These are phyloP conservation scores for Tethya wilhelma DNA, from an alignment of 37 sponge, comb jelly and placozoan genomes.

Conservation along the genomic window DNA sequence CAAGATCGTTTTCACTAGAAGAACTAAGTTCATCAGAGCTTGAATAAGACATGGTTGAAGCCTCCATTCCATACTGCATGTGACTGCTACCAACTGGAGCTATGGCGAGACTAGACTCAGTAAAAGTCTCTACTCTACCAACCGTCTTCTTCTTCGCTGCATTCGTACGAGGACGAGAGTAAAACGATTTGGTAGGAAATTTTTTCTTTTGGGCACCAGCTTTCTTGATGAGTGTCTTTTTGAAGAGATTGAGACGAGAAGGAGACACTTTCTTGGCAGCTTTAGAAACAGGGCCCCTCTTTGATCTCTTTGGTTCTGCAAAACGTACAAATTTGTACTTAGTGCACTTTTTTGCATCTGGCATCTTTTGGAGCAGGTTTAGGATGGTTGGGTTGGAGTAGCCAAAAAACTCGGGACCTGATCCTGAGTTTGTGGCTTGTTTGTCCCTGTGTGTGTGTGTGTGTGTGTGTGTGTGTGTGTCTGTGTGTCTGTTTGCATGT, in stretches of 20 bases:
- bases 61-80: constrained; percentile 31
- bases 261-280: neutral
- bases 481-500: neutral
- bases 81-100: constrained; percentile 46
- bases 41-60: constrained; percentile 11
- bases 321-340: constrained; percentile 84
- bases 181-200: neutral
- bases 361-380: constrained; percentile 82
- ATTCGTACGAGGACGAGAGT: neutral
- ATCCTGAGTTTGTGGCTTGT: constrained; percentile 89
- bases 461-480: too few relatives aligned
- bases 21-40: constrained; percentile 48
- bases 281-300: neutral
- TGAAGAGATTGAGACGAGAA: too few relatives aligned
- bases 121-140: neutral
- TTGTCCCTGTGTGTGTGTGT: too few relatives aligned
- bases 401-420: constrained; percentile 95
- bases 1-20: constrained; percentile 42
- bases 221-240: neutral
- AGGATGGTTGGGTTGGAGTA: constrained; percentile 87
- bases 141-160: constrained; percentile 4
- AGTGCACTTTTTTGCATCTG: constrained; percentile 53
- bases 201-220: neutral
- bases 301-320: constrained; percentile 41
- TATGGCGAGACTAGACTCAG: constrained; percentile 12